A percentile compares a stretch with the other conserved stretches of the same genome.
Conservation (phyloP, 2,113 vertebrate genomes). For the Procapra przewalskii region DNA sequence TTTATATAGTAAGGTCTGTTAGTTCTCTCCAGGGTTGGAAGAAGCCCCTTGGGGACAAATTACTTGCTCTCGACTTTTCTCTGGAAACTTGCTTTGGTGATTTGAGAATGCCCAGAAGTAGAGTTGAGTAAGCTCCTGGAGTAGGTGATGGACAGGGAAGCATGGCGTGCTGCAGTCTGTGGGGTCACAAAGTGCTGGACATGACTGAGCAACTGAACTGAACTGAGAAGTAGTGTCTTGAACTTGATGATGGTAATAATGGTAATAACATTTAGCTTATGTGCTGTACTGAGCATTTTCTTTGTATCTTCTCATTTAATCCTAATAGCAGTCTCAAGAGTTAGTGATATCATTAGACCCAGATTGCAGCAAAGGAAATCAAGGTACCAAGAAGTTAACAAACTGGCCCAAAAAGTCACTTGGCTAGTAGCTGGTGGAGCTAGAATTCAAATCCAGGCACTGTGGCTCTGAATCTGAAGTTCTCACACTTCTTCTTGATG, state of each 20-base stretch:
- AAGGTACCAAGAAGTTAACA: background rate
- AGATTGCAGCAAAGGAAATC: constrained; percentile 8
- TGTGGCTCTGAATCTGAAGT: background rate
- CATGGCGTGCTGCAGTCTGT: background rate
- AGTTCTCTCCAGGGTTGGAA: background rate
- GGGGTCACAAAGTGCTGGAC: background rate
- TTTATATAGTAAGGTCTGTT: background rate
- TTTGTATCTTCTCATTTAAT: constrained; percentile 9
- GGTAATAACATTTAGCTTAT: background rate
- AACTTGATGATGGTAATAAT: background rate
- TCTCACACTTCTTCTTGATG: background rate
- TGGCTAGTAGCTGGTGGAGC: background rate
- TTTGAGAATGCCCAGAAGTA: background rate
- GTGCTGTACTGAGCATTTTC: constrained; percentile 1
- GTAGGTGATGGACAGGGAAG: background rate
- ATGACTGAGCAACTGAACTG: background rate
- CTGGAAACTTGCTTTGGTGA: constrained; percentile 1
- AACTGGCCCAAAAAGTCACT: background rate
- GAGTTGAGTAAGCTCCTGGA: background rate
- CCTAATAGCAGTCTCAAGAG: background rate
- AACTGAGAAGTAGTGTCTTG: background rate
- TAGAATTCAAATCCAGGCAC: background rate
- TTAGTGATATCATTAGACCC: background rate
- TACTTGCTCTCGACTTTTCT: background rate
- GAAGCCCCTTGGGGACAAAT: background rate